Evolutionary conservation across 2,888 invertebrate species (phyloP).

Genomic region (Noctua comes): DNA sequence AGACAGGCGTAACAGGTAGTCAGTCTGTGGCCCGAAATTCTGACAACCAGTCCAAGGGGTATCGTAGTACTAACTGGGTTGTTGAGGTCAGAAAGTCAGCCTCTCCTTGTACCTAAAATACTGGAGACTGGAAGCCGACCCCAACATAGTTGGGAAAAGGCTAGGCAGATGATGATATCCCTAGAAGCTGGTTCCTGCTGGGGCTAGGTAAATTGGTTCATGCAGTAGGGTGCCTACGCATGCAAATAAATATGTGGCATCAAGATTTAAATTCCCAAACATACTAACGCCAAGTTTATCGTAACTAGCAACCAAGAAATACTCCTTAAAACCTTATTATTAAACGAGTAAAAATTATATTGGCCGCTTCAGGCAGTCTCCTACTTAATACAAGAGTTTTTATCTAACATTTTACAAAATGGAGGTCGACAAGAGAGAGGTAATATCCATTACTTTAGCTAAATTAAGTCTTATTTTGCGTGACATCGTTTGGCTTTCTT

Average conservation of each 20-base stretch:
- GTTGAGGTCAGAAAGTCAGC: no score
- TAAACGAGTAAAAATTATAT: slow-evolving; percentile 70
- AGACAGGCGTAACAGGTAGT: no score
- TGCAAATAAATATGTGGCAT: no score
- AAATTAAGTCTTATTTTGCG: slow-evolving; percentile 86
- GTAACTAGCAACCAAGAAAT: slow-evolving; percentile 46
- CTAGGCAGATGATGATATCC: no score
- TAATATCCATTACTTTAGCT: slow-evolving; percentile 82
- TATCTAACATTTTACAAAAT: slow-evolving; percentile 77
- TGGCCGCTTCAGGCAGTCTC: slow-evolving; percentile 59
- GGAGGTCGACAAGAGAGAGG: slow-evolving; percentile 71
- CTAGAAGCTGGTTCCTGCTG: no score
- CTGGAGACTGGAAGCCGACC: no score
- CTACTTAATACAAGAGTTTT: slow-evolving; percentile 72
- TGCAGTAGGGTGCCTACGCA: neutral
- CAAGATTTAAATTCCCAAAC: slow-evolving; percentile 7
- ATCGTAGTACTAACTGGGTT: no score
- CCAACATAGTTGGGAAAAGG: no score
- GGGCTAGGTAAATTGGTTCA: no score
- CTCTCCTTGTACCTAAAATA: no score
- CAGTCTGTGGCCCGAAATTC: no score
- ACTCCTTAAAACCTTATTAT: slow-evolving; percentile 57
- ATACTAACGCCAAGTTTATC: slow-evolving; percentile 3
- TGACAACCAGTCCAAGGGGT: no score
- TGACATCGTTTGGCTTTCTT: slow-evolving; percentile 82